Evolutionary conservation across 2,797 vertebrate species (phyloP).

Genomic region (Halcyon leucocephala): DNA sequence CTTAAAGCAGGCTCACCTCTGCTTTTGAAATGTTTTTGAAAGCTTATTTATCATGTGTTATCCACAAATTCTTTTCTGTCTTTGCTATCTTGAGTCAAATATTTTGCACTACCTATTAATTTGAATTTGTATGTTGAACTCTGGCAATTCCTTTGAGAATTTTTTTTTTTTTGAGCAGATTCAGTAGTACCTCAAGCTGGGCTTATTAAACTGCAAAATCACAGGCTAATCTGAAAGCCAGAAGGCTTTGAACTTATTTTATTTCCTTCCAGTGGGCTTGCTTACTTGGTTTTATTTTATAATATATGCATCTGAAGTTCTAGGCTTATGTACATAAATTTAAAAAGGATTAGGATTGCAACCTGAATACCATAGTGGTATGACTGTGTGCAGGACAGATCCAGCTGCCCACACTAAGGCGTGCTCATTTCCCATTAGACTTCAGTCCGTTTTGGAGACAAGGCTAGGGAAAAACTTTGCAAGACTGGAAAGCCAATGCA

Average conservation of each 20-base stretch:
- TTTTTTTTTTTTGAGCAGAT: neutral
- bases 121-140: neutral
- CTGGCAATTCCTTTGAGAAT: neutral
- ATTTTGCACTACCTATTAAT: neutral
- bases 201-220: neutral
- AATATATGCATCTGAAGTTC: neutral
- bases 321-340: neutral
- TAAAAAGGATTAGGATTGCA: neutral
- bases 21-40: neutral
- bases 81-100: neutral
- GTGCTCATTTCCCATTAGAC: neutral
- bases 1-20: neutral
- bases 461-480: neutral
- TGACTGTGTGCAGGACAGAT: neutral
- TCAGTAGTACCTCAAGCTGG: neutral
- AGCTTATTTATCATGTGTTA: neutral
- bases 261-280: neutral
- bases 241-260: neutral
- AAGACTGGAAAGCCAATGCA: neutral
- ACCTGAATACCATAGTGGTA: neutral
- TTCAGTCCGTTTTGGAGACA: neutral
- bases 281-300: neutral
- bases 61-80: neutral
- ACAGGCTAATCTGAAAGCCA: neutral
- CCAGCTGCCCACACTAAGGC: neutral